Evolutionary conservation across 2,113 vertebrate species (phyloP).

Genomic region (Brachypteracias leptosomus): DNA sequence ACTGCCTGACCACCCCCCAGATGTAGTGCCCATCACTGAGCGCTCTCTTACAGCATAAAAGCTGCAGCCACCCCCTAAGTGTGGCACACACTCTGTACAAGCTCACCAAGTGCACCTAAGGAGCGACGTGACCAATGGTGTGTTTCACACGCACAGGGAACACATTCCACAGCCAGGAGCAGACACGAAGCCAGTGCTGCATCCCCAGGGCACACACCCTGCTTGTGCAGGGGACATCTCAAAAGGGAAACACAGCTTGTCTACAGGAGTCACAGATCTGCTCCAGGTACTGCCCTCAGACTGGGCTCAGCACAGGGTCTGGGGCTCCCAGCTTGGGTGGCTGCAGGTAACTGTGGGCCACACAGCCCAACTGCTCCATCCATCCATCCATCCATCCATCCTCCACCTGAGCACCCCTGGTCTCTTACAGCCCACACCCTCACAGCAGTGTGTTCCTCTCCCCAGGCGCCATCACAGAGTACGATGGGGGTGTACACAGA

Average conservation of each 20-base stretch:
- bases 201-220: not conserved
- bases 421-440: not conserved
- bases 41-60: not conserved
- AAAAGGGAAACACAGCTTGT: rapidly evolving
- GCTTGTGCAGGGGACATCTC: rapidly evolving
- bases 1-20: not conserved
- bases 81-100: rapidly evolving
- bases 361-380: not conserved
- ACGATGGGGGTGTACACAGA: not conserved
- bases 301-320: not conserved
- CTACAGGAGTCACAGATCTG: not conserved
- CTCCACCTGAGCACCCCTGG: not conserved
- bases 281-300: not conserved
- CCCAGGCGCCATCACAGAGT: not conserved
- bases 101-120: not conserved
- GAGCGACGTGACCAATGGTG: not conserved
- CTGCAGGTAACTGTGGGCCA: not conserved
- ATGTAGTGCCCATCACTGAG: not conserved
- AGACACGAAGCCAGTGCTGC: not conserved
- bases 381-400: not conserved
- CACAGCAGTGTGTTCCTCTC: rapidly evolving
- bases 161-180: not conserved
- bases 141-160: not conserved
- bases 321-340: not conserved
- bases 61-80: not conserved